These are phyloP conservation scores for Cynoglossus semilaevis DNA, from an alignment of 2,113 vertebrate genomes.

Conservation along the genomic window DNA sequence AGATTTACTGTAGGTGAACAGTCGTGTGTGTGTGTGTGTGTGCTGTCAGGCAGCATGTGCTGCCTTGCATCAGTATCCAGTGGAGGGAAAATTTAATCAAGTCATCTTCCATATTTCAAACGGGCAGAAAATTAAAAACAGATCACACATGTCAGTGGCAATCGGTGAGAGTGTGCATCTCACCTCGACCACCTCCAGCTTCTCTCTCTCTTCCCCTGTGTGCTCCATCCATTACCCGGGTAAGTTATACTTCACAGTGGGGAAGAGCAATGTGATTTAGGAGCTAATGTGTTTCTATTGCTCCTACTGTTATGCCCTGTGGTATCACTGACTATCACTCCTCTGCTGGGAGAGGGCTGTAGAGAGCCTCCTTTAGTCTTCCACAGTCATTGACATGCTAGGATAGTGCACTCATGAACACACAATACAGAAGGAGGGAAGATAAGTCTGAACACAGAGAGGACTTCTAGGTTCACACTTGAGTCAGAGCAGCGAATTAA, in stretches of 20 bases:
- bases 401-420: slow-evolving; percentile 48
- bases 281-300: slow-evolving; percentile 64
- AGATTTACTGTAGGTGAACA: too few relatives aligned
- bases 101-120: slow-evolving; percentile 51
- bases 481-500: slow-evolving; percentile 48
- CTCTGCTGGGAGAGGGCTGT: slow-evolving; percentile 38
- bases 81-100: slow-evolving; percentile 50
- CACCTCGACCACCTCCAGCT: slow-evolving; percentile 3
- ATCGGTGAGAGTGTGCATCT: slow-evolving; percentile 21
- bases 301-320: slow-evolving; percentile 48
- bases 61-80: slow-evolving; percentile 24
- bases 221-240: slow-evolving; percentile 46
- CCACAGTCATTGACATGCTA: slow-evolving; percentile 37
- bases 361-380: slow-evolving; percentile 63
- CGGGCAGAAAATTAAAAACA: slow-evolving; percentile 52
- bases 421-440: slow-evolving; percentile 19
- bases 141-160: slow-evolving; percentile 44
- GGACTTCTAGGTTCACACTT: slow-evolving; percentile 16
- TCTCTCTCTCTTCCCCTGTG: slow-evolving; percentile 5
- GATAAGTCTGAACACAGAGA: slow-evolving; percentile 35
- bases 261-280: slow-evolving; percentile 50
- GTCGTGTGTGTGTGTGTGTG: not conserved
- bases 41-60: slow-evolving; percentile 2
- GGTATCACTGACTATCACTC: slow-evolving; percentile 32
- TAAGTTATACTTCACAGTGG: slow-evolving; percentile 55